Percentiles rank a stretch among this genome's conserved stretches.
These are phyloP conservation scores for Phlogophora meticulosa DNA, from an alignment of 2,888 invertebrate species.

Conservation along the genomic window DNA sequence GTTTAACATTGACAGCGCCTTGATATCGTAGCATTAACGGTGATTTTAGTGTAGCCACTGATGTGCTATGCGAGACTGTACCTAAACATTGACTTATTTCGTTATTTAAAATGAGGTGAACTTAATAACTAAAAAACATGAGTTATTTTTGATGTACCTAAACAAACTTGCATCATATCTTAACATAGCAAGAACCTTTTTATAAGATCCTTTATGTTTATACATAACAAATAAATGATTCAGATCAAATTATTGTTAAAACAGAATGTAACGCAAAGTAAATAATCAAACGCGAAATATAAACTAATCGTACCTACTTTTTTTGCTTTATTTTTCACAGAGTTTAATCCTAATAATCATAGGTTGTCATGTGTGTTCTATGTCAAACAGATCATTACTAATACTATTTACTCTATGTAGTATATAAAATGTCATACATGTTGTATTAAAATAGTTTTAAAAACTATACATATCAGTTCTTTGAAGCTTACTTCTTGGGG, in stretches of 20 bases:
- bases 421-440: slow-evolving; percentile 21
- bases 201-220: too few relatives aligned
- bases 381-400: slow-evolving; percentile 27
- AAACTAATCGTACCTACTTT: background rate
- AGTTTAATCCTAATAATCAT: background rate
- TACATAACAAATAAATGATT: too few relatives aligned
- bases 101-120: slow-evolving; percentile 31
- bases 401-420: background rate
- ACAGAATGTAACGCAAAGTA: background rate
- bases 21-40: too few relatives aligned
- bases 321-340: background rate
- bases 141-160: slow-evolving; percentile 6
- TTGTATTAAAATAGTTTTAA: slow-evolving; percentile 19
- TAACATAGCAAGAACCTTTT: too few relatives aligned
- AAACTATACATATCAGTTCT: slow-evolving; percentile 13
- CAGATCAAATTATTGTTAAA: slow-evolving; percentile 3
- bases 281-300: background rate
- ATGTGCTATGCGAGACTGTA: too few relatives aligned
- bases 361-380: slow-evolving; percentile 10
- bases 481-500: slow-evolving; percentile 83
- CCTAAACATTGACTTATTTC: slow-evolving; percentile 1
- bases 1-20: too few relatives aligned
- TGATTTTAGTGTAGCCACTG: too few relatives aligned
- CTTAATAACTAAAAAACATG: slow-evolving; percentile 7
- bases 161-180: slow-evolving; percentile 7